phyloP scores from a whole-genome alignment of 2,888 invertebrate species.

The Yponomeuta evonymella region DNA sequence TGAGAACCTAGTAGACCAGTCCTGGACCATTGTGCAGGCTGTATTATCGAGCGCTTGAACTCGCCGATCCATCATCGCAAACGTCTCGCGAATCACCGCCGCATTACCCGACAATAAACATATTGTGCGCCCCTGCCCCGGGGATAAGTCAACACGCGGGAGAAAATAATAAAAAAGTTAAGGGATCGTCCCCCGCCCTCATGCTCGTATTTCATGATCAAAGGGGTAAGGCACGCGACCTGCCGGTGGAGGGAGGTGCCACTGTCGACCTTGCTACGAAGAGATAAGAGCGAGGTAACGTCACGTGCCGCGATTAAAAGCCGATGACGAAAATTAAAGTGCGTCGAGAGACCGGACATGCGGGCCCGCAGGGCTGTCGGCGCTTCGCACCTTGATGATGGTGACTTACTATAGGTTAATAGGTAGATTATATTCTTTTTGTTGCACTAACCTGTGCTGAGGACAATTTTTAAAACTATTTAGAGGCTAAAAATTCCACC shows the following conservation, averaged over 20 bases:
- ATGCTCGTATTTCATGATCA: conserved; percentile 23
- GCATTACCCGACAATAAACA: conserved; percentile 29
- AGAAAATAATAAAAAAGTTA: conserved; percentile 25
- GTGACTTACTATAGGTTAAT: too few species aligned
- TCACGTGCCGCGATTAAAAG: conserved; percentile 11
- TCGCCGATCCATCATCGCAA: conserved; percentile 25
- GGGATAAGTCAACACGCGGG: conserved; percentile 14
- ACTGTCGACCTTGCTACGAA: background rate
- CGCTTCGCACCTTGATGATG: background rate
- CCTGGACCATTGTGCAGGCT: background rate
- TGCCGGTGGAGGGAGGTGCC: background rate
- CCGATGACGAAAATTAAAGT: conserved; percentile 21
- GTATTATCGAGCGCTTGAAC: background rate
- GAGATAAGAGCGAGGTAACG: background rate
- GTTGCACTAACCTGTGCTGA: too few species aligned
- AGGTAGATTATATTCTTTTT: too few species aligned
- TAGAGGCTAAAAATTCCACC: too few species aligned
- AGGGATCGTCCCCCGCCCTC: conserved; percentile 20
- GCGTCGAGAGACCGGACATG: conserved; percentile 12
- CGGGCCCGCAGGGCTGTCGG: conserved; percentile 11
- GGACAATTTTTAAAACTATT: too few species aligned
- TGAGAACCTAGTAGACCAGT: background rate
- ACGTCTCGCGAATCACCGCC: conserved; percentile 22
- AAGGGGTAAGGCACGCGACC: conserved; percentile 24
- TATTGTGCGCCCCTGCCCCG: conserved; percentile 26